These are phyloP conservation scores for Liodrosophila aerea DNA, from an alignment of 2,888 invertebrate genomes.

Conservation along the genomic window DNA sequence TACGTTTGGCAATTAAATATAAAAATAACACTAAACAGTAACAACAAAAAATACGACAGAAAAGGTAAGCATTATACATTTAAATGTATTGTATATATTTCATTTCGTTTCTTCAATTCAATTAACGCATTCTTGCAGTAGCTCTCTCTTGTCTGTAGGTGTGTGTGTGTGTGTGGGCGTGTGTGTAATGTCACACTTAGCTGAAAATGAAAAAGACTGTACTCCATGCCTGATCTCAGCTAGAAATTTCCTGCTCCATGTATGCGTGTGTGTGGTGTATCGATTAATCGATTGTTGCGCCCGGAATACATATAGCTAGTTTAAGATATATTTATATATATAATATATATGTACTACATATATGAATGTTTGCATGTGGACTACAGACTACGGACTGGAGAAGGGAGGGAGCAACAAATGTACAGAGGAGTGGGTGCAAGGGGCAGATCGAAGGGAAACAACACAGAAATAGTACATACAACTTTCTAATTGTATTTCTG, in stretches of 20 bases:
- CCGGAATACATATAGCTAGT: conserved; percentile 72
- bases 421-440: conserved; percentile 45
- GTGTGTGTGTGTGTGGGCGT: conserved; percentile 21
- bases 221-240: conserved; percentile 32
- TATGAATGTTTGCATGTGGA: conserved; percentile 64
- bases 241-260: conserved; percentile 9
- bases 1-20: no score
- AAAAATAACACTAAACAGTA: conserved; percentile 19
- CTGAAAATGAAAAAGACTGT: conserved; percentile 71
- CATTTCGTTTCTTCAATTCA: conserved; percentile 38
- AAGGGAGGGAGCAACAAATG: conserved; percentile 38
- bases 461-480: conserved; percentile 59
- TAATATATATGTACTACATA: conserved; percentile 53
- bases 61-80: conserved; percentile 72
- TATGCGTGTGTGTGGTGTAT: conserved; percentile 17
- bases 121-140: conserved; percentile 46
- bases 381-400: conserved; percentile 55
- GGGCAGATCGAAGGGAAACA: conserved; percentile 37
- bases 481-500: conserved; percentile 33
- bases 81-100: conserved; percentile 66
- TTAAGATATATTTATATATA: conserved; percentile 58
- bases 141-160: conserved; percentile 43
- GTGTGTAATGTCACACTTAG: conserved; percentile 65
- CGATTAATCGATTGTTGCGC: conserved; percentile 41
- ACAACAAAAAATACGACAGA: conserved; percentile 57